phyloP scores from a whole-genome alignment of 2,888 invertebrate genomes.

The Cephus rjabovi region DNA sequence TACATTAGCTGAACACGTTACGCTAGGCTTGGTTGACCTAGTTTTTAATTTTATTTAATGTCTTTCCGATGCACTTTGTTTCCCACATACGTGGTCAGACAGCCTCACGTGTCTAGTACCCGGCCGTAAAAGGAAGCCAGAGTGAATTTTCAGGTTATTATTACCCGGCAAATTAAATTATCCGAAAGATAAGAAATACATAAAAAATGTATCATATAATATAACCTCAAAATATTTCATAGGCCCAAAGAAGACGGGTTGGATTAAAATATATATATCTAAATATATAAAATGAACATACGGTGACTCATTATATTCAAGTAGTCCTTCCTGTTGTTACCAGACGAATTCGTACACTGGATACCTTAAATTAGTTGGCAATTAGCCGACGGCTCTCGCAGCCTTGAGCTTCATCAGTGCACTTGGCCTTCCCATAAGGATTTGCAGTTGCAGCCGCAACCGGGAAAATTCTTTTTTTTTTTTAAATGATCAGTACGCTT shows the following conservation, averaged over 20 bases:
- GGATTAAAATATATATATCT: neutral
- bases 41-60: slow-evolving; percentile 26
- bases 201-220: neutral
- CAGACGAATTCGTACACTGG: neutral
- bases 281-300: neutral
- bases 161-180: neutral
- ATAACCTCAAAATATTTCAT: neutral
- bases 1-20: neutral
- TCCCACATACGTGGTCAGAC: neutral
- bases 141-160: neutral
- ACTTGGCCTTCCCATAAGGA: slow-evolving; percentile 39
- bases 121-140: neutral
- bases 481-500: neutral
- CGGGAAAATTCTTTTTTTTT: neutral
- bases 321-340: neutral
- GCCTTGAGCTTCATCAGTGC: slow-evolving; percentile 30
- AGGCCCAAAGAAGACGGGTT: neutral
- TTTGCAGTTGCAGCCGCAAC: neutral
- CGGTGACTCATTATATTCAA: neutral
- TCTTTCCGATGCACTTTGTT: neutral
- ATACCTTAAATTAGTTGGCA: slow-evolving; percentile 43
- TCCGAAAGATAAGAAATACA: neutral
- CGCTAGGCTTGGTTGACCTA: slow-evolving; percentile 23
- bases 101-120: neutral
- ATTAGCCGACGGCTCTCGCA: slow-evolving; percentile 41